Evolutionary conservation across 2,113 vertebrate species (phyloP), one percentile per base, ranked within the genome.

Genomic region (Muntiacus reevesi): DNA sequence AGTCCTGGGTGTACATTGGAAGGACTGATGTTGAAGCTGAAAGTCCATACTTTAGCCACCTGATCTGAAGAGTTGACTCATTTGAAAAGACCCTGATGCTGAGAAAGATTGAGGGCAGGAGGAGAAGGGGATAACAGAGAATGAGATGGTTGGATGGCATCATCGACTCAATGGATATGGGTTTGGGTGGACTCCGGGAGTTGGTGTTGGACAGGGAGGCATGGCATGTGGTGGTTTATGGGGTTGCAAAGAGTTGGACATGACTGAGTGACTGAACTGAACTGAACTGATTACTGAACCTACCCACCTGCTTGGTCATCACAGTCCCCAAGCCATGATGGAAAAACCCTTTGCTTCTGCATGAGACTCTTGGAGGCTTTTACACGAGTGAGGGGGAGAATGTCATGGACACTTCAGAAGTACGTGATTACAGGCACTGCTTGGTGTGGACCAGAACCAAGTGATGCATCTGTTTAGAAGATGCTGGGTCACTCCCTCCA

Each of bases 371-470:
- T 83, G 4, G 45, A 52, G n/a, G 4, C 30, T 85, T 91, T 97
- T 43, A 76, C 14, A 36, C 11, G 3, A 67, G 4, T 9, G 25
- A 87, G 3, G 27, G 30, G 30, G 36, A 89, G 27, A 83, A 89
- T 6, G n/a, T 83, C 78, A 27, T 5, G 23, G 71, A 45, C n/a
- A 14, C 21, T 40, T 81, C 85, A 12, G 13, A 59, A 92, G 33
- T 43, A 89, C 52, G 89, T 86, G 74, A 94, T 96, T 90, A 94
- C 88, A 78, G n/a, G 25, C 14, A 81, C 6, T 36, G 21, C 23
- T 95, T 83, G 4, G 0, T 0, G 0, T 87, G 12, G 50, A 55
- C 43, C 0, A 0, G 11, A 57, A 27, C 95, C 43, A 82, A 6
- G 33, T n/a, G 89, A 52, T 0, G 21, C 0, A 78, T 54, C 19